Base-by-base conservation (phyloP, 2,113 vertebrate species). In the Megalops atlanticus region DNA sequence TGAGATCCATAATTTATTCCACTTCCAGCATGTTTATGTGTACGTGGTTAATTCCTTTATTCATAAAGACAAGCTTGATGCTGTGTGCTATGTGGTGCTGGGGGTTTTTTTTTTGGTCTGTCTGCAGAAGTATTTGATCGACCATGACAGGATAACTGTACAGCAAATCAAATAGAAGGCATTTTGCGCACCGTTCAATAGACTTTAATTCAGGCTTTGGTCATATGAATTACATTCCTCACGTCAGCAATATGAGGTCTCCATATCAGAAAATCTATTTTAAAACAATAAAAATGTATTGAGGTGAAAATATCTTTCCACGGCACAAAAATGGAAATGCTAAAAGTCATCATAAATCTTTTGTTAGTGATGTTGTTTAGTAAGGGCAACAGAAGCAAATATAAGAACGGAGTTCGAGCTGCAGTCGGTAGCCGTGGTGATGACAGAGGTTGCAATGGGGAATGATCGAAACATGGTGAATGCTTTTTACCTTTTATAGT, bases 41-140 rank as follows among this genome's bases (percentile, higher is more conserved):
- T 85, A 82, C 87, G 27, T 87, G 92, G 85, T 88, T 90, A 88
- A 92, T 93, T 84, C 79, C 69, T n/a, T 74, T 4, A 89, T 89
- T 85, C 54, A 87, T 36, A 78, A 82, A 81, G 36, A 68, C 64
- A 85, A 80, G 78, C 87, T 89, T 87, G 80, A 43, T 86, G 47
- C 45, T 81, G 87, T 64, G 86, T 88, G 74, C 64, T 73, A 83
- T 80, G 78, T 88, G 80, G 88, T 80, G 86, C 84, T n/a, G n/a
- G n/a, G n/a, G n/a, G n/a, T n/a, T n/a, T n/a, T n/a, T n/a, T n/a
- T 86, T 90, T 70, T 75, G 74, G 33, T 54, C 88, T 89, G 88
- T 85, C 85, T 85, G 81, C 74, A 84, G 90, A 81, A 85, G 80
- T 90, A 69, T 58, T 36, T 89, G 88, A 92, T 86, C 85, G 85